Evolutionary conservation across 1,140 invertebrate genomes (phyloP).

Genomic region (Mercenaria mercenaria): DNA sequence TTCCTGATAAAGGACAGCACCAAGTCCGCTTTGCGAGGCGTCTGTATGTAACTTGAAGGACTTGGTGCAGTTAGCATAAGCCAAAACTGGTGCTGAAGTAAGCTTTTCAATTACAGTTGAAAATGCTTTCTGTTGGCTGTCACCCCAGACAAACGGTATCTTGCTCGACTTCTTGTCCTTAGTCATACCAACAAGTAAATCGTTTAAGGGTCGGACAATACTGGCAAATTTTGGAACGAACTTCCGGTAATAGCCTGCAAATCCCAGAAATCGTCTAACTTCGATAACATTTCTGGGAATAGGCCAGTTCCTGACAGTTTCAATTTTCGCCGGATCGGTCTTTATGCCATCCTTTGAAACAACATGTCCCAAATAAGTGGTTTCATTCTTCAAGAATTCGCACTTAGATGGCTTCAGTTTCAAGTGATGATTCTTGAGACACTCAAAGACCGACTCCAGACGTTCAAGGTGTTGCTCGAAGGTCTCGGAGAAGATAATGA

Average conservation of each 20-base stretch:
- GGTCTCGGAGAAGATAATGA: background rate
- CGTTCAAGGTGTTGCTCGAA: background rate
- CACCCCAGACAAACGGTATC: background rate
- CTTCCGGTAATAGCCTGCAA: constrained; percentile 1
- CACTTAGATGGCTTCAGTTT: background rate
- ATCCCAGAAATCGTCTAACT: background rate
- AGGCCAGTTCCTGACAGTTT: background rate
- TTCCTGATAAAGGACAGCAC: constrained; percentile 25
- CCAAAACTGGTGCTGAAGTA: background rate
- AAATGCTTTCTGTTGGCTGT: constrained; percentile 2
- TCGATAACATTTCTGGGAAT: background rate
- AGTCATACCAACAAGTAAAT: background rate
- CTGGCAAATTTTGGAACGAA: background rate
- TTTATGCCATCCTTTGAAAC: background rate
- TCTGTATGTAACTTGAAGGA: background rate
- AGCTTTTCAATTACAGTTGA: too few relatives aligned
- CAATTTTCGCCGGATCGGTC: background rate
- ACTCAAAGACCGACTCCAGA: background rate
- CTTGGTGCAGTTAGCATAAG: constrained; percentile 27
- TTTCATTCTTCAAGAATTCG: background rate
- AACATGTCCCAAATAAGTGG: constrained; percentile 8
- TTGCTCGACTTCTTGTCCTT: background rate
- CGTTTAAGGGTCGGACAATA: background rate
- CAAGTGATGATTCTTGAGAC: background rate
- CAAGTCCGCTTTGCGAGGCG: background rate